phyloP scores from a whole-genome alignment of 2,797 vertebrate species.

The Hybognathus amarus region DNA sequence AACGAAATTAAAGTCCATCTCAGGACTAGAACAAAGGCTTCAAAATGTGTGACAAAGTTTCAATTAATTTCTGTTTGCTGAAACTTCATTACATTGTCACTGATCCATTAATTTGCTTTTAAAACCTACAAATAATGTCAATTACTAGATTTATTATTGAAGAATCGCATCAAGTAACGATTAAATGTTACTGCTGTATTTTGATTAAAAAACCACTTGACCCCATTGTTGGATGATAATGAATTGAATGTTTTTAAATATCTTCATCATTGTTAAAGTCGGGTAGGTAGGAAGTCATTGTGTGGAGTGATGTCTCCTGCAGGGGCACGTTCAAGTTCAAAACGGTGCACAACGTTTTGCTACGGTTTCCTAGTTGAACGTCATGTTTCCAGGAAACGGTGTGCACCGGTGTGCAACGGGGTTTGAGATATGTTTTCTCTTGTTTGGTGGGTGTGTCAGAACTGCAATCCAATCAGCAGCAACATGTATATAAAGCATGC shows the following conservation, averaged over 20 bases:
- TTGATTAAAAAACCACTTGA: neutral
- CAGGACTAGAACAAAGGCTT: neutral
- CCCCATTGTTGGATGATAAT: conserved; percentile 40
- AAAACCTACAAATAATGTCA: neutral
- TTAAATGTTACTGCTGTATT: neutral
- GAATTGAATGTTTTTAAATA: conserved; percentile 73
- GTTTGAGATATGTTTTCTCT: too few relatives aligned
- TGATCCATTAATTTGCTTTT: neutral
- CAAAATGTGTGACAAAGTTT: neutral
- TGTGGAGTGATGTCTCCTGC: conserved; percentile 61
- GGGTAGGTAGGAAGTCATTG: conserved; percentile 69
- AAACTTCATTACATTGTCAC: neutral
- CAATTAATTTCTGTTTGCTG: neutral
- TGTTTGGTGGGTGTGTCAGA: too few relatives aligned
- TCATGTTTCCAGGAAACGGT: too few relatives aligned
- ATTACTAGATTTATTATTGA: neutral
- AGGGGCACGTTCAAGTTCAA: too few relatives aligned
- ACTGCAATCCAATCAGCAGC: too few relatives aligned
- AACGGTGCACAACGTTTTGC: too few relatives aligned
- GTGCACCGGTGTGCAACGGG: too few relatives aligned
- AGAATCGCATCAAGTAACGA: neutral
- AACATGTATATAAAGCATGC: too few relatives aligned
- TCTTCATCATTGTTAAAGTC: conserved; percentile 66
- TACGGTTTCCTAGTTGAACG: too few relatives aligned
- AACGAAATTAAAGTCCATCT: neutral